These are phyloP conservation scores for Drosophila tristis DNA, from an alignment of 1,140 invertebrate genomes.

Conservation along the genomic window DNA sequence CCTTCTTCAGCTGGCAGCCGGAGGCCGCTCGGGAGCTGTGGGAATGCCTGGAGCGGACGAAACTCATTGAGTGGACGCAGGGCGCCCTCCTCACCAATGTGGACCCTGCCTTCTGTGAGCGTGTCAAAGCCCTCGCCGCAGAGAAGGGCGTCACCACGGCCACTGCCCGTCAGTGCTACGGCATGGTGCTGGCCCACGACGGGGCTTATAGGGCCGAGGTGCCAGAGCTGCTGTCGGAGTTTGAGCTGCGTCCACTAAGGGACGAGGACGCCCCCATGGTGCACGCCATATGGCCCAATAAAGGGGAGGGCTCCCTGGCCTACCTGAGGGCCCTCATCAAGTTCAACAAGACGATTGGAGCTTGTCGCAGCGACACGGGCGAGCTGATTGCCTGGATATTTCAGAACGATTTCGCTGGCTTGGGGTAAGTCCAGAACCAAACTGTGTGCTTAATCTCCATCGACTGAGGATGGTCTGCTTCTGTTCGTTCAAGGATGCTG, in stretches of 20 bases:
- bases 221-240: conserved; percentile 59
- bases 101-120: conserved; percentile 37
- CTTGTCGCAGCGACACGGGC: conserved; percentile 52
- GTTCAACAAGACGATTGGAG: conserved; percentile 61
- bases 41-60: conserved; percentile 63
- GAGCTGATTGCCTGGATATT: conserved; percentile 75
- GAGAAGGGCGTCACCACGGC: conserved; percentile 32
- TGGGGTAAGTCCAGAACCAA: conserved; percentile 48
- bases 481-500: conserved; percentile 51
- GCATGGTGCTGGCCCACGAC: conserved; percentile 49
- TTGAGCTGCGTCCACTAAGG: conserved; percentile 48
- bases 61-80: conserved; percentile 62
- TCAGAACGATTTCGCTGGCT: conserved; percentile 74
- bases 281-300: conserved; percentile 68
- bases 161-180: conserved; percentile 58
- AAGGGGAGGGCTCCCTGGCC: conserved; percentile 68
- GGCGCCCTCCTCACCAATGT: conserved; percentile 75
- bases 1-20: conserved; percentile 72
- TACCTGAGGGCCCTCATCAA: conserved; percentile 62
- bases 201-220: conserved; percentile 20
- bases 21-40: conserved; percentile 42
- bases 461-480: neutral
- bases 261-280: conserved; percentile 58
- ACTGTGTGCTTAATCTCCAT: neutral
- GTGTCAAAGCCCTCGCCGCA: conserved; percentile 50